Conservation (phyloP, 2,888 invertebrate species). For the Hypomecis atomaria region DNA sequence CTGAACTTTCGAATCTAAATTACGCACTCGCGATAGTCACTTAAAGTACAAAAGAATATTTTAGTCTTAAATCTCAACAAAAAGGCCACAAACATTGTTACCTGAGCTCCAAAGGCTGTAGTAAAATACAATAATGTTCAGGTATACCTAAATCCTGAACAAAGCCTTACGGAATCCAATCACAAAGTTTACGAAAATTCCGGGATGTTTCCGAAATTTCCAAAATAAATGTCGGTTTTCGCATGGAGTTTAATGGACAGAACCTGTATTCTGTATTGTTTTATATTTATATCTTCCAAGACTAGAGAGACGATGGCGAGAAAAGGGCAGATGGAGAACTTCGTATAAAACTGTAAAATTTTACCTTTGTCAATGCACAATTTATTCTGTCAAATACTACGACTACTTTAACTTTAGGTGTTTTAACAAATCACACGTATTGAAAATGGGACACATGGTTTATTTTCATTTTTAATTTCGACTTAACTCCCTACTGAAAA, state of each 20-base stretch:
- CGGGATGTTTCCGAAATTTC: constrained; percentile 42
- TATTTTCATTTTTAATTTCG: too few relatives aligned
- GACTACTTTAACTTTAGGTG: too few relatives aligned
- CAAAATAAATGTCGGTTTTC: constrained; percentile 57
- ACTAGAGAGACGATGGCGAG: constrained; percentile 41
- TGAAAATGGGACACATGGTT: too few relatives aligned
- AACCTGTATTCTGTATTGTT: constrained; percentile 65
- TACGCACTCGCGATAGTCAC: too few relatives aligned
- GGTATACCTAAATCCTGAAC: constrained; percentile 44
- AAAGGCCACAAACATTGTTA: constrained; percentile 1
- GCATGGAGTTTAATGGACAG: constrained; percentile 62
- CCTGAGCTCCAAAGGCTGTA: constrained; percentile 5
- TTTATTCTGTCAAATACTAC: too few relatives aligned
- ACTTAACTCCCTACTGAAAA: too few relatives aligned
- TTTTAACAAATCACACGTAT: too few relatives aligned
- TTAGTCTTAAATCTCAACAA: not conserved
- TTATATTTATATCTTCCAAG: constrained; percentile 66
- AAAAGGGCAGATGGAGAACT: not conserved
- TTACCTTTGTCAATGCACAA: too few relatives aligned
- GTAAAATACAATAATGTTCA: constrained; percentile 28
- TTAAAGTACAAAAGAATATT: not conserved
- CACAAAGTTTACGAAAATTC: constrained; percentile 49
- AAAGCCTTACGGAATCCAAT: constrained; percentile 53
- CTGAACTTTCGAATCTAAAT: too few relatives aligned
- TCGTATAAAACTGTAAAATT: not conserved